phyloP scores from a whole-genome alignment of 2,797 vertebrate genomes.

The Picus viridis region DNA sequence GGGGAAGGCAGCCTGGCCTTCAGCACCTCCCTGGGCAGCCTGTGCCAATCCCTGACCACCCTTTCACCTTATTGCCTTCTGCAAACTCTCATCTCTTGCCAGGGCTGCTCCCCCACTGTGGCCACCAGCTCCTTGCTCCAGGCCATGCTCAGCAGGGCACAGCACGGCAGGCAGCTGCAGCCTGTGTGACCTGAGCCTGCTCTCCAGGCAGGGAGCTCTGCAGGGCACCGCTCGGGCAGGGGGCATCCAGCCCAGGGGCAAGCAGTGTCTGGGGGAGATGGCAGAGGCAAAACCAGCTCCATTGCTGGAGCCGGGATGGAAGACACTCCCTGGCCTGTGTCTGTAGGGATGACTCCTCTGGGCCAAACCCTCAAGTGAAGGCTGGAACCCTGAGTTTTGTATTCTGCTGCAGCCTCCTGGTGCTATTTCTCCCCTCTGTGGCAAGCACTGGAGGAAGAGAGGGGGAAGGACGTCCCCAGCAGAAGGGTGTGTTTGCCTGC shows the following conservation, averaged over 20 bases:
- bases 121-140: not conserved
- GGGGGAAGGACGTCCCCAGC: not conserved
- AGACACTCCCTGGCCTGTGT: not conserved
- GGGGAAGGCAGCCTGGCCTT: too few relatives aligned
- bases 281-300: not conserved
- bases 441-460: not conserved
- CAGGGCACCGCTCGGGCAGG: not conserved
- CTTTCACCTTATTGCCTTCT: not conserved
- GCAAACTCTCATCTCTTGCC: not conserved
- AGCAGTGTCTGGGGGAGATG: not conserved
- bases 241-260: not conserved
- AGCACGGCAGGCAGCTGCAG: not conserved
- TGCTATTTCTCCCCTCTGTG: not conserved
- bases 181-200: not conserved
- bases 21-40: too few relatives aligned
- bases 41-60: too few relatives aligned
- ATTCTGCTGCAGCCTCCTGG: not conserved
- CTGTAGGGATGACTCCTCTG: not conserved
- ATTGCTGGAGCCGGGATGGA: not conserved
- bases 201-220: not conserved
- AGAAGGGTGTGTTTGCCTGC: not conserved
- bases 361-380: not conserved
- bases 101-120: not conserved
- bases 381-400: not conserved
- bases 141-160: rapidly evolving